Evolutionary conservation across 2,113 vertebrate species (phyloP).

Genomic region (Eulemur rufifrons): DNA sequence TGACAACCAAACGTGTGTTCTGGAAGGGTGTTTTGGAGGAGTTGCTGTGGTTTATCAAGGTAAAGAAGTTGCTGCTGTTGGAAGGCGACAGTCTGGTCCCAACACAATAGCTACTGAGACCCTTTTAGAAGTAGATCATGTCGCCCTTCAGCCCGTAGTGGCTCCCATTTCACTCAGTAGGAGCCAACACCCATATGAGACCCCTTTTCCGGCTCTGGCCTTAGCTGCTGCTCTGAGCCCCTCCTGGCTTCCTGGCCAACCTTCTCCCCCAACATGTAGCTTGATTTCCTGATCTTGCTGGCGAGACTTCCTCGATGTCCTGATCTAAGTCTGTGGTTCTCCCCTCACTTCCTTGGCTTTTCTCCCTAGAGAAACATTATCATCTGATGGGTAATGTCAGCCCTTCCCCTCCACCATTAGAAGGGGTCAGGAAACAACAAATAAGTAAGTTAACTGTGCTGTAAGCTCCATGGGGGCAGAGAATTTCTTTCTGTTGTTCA

Average conservation of each 20-base stretch:
- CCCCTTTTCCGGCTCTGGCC: neutral
- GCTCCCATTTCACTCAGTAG: neutral
- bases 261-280: neutral
- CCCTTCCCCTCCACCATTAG: neutral
- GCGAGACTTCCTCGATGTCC: neutral
- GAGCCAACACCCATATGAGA: neutral
- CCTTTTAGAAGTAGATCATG: neutral
- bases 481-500: neutral
- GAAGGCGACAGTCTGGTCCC: neutral
- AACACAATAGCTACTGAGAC: neutral
- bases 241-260: neutral
- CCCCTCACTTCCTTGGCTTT: neutral
- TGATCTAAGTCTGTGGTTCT: neutral
- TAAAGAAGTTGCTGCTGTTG: slow-evolving; percentile 58
- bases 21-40: slow-evolving; percentile 98
- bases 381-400: neutral
- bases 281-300: neutral
- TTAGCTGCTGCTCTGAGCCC: neutral
- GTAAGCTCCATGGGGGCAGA: neutral
- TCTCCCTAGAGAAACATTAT: neutral
- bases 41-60: slow-evolving; percentile 98
- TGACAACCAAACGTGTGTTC: slow-evolving; percentile 96
- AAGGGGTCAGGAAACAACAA: neutral
- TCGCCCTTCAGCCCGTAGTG: neutral
- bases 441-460: neutral